Evolutionary conservation across 2,888 invertebrate genomes (phyloP).

Genomic region (Arge pagana): DNA sequence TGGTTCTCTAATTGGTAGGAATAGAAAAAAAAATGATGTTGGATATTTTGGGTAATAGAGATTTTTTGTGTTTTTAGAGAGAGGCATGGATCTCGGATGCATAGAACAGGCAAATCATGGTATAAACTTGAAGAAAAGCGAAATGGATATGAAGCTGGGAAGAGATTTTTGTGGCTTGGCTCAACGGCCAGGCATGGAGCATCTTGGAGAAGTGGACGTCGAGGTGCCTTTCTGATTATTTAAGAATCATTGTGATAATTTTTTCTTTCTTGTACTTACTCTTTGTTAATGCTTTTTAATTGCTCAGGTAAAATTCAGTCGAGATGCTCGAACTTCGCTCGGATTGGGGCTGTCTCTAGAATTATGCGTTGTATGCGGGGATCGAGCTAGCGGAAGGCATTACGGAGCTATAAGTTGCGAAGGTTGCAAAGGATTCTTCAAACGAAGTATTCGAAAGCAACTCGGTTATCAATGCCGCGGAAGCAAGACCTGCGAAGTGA

Average conservation of each 20-base stretch:
- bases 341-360: constrained; percentile 72
- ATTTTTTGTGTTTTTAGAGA: constrained; percentile 30
- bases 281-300: too few species aligned
- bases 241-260: neutral
- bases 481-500: constrained; percentile 95
- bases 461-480: constrained; percentile 96
- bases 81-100: constrained; percentile 46
- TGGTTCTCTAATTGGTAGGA: too few species aligned
- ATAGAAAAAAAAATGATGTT: neutral
- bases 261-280: neutral
- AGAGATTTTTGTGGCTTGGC: constrained; percentile 49
- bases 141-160: constrained; percentile 48
- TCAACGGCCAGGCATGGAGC: constrained; percentile 50
- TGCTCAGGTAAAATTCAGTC: constrained; percentile 50
- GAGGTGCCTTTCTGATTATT: constrained; percentile 39
- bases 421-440: constrained; percentile 98
- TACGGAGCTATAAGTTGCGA: constrained; percentile 93
- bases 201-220: constrained; percentile 50
- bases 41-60: neutral
- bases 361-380: constrained; percentile 94
- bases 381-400: constrained; percentile 92
- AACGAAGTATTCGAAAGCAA: constrained; percentile 95
- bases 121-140: constrained; percentile 48
- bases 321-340: constrained; percentile 53
- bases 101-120: constrained; percentile 50